Conservation (phyloP, 2,113 vertebrate genomes). For the Agelaius tricolor region DNA sequence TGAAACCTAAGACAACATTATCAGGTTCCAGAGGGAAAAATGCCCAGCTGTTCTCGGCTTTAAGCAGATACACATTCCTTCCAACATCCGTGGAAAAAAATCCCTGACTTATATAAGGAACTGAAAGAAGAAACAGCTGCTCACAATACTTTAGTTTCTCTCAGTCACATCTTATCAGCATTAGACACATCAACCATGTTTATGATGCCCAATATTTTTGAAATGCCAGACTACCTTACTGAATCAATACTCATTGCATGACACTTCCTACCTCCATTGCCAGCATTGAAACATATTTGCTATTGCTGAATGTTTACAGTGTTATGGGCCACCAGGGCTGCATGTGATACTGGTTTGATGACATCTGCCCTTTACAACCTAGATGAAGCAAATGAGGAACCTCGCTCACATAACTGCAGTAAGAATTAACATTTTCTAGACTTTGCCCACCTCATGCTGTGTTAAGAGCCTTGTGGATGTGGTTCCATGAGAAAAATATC, state of each 20-base stretch:
- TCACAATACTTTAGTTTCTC: background rate
- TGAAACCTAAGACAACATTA: constrained; percentile 21
- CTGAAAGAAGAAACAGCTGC: background rate
- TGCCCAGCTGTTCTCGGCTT: constrained; percentile 43
- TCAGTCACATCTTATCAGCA: background rate
- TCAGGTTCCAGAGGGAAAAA: constrained; percentile 12
- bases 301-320: background rate
- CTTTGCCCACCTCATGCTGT: background rate
- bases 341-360: background rate
- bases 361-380: background rate
- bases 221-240: background rate
- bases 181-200: background rate
- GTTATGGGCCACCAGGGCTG: background rate
- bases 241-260: background rate
- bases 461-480: background rate
- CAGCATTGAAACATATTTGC: background rate
- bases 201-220: background rate
- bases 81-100: constrained; percentile 12
- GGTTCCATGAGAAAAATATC: background rate
- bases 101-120: background rate
- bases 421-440: background rate
- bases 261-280: background rate
- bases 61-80: constrained; percentile 36
- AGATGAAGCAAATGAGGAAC: background rate
- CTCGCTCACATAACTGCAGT: background rate